These are phyloP conservation scores for Cyaniris semiargus DNA, from an alignment of 2,888 invertebrate genomes.

Conservation along the genomic window DNA sequence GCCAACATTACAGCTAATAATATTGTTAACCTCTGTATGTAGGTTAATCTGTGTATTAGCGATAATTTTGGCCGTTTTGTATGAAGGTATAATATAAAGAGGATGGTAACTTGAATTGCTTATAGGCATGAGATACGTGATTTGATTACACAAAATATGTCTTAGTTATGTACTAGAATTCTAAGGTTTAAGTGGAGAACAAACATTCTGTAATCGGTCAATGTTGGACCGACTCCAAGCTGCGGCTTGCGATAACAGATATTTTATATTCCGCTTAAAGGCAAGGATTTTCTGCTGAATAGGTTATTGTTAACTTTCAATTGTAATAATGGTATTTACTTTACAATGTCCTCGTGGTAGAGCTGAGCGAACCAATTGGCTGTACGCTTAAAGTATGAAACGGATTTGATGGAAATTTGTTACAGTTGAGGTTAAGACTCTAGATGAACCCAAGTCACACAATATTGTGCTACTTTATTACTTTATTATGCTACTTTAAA, in stretches of 20 bases:
- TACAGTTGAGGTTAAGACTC: no score
- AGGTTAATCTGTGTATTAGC: slow-evolving; percentile 4
- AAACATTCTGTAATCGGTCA: slow-evolving; percentile 64
- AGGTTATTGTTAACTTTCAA: not conserved
- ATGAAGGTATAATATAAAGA: not conserved
- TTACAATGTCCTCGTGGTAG: not conserved
- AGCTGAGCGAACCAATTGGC: no score
- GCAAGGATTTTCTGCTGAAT: not conserved
- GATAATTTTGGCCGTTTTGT: slow-evolving; percentile 2
- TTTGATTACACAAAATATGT: no score
- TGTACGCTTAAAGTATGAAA: no score
- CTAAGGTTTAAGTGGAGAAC: not conserved
- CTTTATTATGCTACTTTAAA: no score
- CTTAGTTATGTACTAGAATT: no score
- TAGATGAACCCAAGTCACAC: no score
- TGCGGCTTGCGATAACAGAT: slow-evolving; percentile 41
- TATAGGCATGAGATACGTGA: no score
- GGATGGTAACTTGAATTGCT: not conserved
- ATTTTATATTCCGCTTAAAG: not conserved
- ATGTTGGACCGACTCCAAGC: slow-evolving; percentile 62
- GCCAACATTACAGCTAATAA: slow-evolving; percentile 3
- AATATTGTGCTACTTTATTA: no score
- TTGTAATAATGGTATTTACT: not conserved
- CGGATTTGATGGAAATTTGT: no score
- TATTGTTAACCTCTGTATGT: slow-evolving; percentile 10